Evolutionary conservation across 2,797 vertebrate species (phyloP).

Genomic region (Fringilla coelebs): DNA sequence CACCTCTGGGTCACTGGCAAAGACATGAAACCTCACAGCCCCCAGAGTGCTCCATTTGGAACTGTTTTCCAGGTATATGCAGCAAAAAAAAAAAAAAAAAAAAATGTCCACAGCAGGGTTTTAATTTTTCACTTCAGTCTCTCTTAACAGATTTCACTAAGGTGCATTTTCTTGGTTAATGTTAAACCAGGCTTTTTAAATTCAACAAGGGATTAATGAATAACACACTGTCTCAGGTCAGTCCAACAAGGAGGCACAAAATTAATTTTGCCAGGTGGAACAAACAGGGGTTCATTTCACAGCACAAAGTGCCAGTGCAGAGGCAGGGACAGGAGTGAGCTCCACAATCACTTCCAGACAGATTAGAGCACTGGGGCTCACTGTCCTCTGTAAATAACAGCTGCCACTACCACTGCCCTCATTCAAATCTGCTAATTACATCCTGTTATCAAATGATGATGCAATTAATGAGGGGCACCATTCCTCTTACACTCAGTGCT

Average conservation of each 20-base stretch:
- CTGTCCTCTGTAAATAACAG: conserved; percentile 2
- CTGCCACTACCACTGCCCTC: neutral
- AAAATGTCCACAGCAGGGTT: neutral
- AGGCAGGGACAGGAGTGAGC: neutral
- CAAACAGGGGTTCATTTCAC: neutral
- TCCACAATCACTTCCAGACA: neutral
- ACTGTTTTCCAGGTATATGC: neutral
- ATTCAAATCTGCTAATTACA: conserved; percentile 33
- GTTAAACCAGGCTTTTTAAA: neutral
- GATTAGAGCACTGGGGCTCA: neutral
- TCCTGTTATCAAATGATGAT: conserved; percentile 37
- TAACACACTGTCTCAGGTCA: neutral
- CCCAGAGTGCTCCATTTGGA: fast-evolving
- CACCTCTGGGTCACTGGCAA: neutral
- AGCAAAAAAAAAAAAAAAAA: neutral
- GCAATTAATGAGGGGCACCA: neutral
- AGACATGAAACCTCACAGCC: neutral
- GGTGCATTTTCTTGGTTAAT: neutral
- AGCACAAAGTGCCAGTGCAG: neutral
- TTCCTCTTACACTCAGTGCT: neutral
- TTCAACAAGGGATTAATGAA: neutral
- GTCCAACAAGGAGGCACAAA: neutral
- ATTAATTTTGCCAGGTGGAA: neutral
- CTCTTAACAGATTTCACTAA: neutral
- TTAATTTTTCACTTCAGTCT: neutral